A percentile compares a stretch with the other conserved stretches of the same genome.
Conservation (phyloP, 2,113 vertebrate genomes). For the Atrichornis clamosus region DNA sequence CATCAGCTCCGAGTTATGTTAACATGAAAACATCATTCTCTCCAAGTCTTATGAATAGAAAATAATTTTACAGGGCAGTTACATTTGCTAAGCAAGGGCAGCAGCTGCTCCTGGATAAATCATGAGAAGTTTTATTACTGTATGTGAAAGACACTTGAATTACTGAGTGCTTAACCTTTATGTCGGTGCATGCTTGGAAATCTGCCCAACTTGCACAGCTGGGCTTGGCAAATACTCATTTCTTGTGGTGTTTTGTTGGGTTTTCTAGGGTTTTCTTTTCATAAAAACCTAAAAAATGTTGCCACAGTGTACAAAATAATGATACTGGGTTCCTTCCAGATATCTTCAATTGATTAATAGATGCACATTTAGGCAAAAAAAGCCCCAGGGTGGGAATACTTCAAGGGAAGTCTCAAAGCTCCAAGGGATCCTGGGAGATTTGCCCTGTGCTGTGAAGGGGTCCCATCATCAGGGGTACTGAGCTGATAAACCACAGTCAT, state of each 20-base stretch:
- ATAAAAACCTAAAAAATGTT: background rate
- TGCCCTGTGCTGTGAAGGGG: background rate
- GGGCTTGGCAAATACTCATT: background rate
- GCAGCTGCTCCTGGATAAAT: conserved; percentile 6
- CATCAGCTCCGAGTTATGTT: background rate
- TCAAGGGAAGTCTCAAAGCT: background rate
- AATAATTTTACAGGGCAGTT: conserved; percentile 1
- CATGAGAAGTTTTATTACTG: background rate
- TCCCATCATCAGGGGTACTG: background rate
- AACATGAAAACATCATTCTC: conserved; percentile 4
- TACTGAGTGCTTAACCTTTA: conserved; percentile 16
- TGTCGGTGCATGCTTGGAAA: background rate
- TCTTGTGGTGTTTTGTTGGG: background rate
- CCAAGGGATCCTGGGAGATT: background rate
- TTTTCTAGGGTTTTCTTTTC: background rate
- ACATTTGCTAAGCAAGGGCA: background rate
- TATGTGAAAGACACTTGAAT: background rate
- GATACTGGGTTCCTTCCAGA: background rate
- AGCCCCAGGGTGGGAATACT: background rate
- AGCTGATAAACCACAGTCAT: background rate
- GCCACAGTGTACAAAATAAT: background rate
- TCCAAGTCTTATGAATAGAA: conserved; percentile 4
- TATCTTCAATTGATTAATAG: background rate
- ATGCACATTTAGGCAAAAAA: background rate
- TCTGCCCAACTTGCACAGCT: conserved; percentile 14